Evolutionary conservation across 2,797 vertebrate genomes (phyloP), one percentile per base, ranked within the genome.

Genomic region (Xenopus petersii): DNA sequence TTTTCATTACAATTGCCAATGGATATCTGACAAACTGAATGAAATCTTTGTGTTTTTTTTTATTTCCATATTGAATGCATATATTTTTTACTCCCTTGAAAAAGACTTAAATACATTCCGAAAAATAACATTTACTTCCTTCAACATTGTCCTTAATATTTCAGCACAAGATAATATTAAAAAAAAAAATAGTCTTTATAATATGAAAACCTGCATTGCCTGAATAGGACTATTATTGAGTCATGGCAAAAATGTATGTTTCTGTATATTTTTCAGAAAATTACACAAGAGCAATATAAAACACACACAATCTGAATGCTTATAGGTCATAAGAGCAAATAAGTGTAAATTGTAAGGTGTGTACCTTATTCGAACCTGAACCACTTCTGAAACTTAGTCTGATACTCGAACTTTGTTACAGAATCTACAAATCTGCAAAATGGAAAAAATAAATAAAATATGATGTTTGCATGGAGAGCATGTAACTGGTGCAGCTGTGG

Each of bases 161-260:
- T 65, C 66, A 68, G 54, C 59, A 64, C 67, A 64, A 51, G 67
- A 71, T 71, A 66, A 76, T 51, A 60, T 68, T 2, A 30, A 75
- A 15, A 75, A 62, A 62, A 75, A 65, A 64, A 75, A 7, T 21
- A 21, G 21, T 56, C 69, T 66, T 58, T 71, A 47, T 46, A 46
- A 62, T 47, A 54, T 15, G 46, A 56, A 54, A 17, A 30, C 69
- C 55, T 47, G 26, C 42, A 68, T 67, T 76, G 75, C 71, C 69
- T 61, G 46, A 21, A 33, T 61, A 77, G 16, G 62, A 48, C 70
- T 42, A 67, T 8, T 12, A 33, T 47, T 21, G 63, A 67, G 63
- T 3, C 15, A 61, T 66, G 75, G 71, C 63, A 71, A 64, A 75
- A 69, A 30, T 30, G 4, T 30, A 2, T 30, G 26, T 2, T 30